phyloP scores from a whole-genome alignment of 2,797 vertebrate species.

The Octomys mimax region DNA sequence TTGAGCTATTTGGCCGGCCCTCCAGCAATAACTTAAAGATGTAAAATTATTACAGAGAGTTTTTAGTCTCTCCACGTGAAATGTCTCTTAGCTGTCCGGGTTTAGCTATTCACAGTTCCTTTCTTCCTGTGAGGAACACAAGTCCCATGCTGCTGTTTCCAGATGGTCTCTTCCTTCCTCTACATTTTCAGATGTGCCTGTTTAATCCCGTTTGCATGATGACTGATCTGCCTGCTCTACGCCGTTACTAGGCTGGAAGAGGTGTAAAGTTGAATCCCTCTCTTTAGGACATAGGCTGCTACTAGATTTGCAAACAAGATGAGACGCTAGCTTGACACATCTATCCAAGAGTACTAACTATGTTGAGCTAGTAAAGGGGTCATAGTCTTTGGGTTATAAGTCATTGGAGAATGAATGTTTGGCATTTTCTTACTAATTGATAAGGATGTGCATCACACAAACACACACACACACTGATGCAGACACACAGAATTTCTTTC shows the following conservation, averaged over 20 bases:
- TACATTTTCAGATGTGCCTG: fast-evolving
- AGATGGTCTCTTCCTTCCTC: too few relatives aligned
- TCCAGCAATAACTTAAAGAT: not conserved
- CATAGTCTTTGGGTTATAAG: not conserved
- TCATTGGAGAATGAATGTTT: not conserved
- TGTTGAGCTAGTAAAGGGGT: not conserved
- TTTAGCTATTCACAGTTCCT: not conserved
- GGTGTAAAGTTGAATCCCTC: not conserved
- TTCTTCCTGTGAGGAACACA: too few relatives aligned
- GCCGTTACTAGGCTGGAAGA: not conserved
- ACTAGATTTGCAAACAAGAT: too few relatives aligned
- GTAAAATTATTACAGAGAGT: not conserved
- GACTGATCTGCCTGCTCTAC: not conserved
- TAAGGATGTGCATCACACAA: not conserved
- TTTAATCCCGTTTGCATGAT: not conserved
- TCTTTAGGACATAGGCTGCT: too few relatives aligned
- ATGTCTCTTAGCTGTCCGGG: not conserved
- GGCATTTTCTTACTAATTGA: not conserved
- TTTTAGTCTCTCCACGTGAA: not conserved
- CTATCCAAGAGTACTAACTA: not conserved
- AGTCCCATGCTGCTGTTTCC: not conserved
- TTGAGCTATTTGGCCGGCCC: too few relatives aligned
- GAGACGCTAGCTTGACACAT: not conserved
- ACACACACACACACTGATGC: not conserved
- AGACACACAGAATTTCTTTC: not conserved